These are phyloP conservation scores for Microplitis demolitor DNA, from an alignment of 1,140 invertebrate genomes.

Conservation along the genomic window DNA sequence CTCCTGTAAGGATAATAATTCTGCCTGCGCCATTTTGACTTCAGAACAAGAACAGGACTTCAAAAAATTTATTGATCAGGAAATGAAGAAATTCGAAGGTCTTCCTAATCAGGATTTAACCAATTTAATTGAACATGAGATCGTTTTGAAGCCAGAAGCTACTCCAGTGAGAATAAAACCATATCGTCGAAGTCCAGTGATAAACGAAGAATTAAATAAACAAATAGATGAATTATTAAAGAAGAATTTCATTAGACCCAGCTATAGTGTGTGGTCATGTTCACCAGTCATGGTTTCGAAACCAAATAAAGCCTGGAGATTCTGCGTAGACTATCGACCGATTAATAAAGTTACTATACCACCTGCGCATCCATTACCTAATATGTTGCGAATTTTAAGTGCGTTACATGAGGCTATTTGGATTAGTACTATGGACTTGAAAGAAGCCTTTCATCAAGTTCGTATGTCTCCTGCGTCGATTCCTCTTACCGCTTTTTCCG, in stretches of 20 bases:
- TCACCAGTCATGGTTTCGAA: slow-evolving; percentile 61
- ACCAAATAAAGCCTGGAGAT: slow-evolving; percentile 41
- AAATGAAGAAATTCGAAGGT: too few relatives aligned
- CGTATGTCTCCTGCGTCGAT: too few relatives aligned
- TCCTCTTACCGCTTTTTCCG: too few relatives aligned
- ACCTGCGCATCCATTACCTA: not conserved
- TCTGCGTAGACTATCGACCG: not conserved
- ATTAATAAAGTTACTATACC: too few relatives aligned
- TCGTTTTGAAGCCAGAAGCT: not conserved
- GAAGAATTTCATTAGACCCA: slow-evolving; percentile 29
- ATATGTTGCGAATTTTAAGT: slow-evolving; percentile 13
- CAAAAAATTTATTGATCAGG: too few relatives aligned
- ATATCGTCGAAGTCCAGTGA: not conserved
- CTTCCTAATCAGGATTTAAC: too few relatives aligned
- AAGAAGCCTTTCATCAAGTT: too few relatives aligned
- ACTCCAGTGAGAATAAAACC: not conserved
- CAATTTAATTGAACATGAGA: too few relatives aligned
- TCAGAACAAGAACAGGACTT: too few relatives aligned
- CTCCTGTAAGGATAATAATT: too few relatives aligned
- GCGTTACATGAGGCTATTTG: not conserved
- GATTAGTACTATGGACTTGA: too few relatives aligned
- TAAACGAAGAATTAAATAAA: not conserved
- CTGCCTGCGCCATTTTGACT: too few relatives aligned
- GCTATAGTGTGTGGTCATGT: slow-evolving; percentile 52
- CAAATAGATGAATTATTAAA: slow-evolving; percentile 40